Evolutionary conservation across 37 sponge, comb jelly and placozoan genomes (phyloP), one percentile per base, ranked within the genome.

Genomic region (Tethya wilhelma): DNA sequence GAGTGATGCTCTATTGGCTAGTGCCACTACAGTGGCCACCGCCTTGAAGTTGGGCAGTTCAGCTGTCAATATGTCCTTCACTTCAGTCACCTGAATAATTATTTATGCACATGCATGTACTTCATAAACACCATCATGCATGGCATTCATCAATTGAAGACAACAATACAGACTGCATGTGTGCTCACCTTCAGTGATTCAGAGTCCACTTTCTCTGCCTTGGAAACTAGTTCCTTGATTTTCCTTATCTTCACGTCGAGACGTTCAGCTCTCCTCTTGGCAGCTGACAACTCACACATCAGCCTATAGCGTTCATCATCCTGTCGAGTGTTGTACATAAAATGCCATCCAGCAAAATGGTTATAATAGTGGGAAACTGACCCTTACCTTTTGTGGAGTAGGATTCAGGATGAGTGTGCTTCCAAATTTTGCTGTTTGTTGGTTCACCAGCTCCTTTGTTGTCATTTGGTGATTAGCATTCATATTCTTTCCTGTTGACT

Each of bases 261-360:
- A 36, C 69, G 69, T 11, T 67, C 69, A 9, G 40, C 40, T 36
- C 69, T 33, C 40, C 69, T 38, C 41, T 67, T 67, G 41, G 69
- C 69, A 30, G 40, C 41, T 8, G 69, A 33, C 23, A 67, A 39
- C 69, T 67, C 69, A 67, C 69, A 67, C 69, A 67, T 67, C 4
- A 67, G 69, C 63, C 63, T 17, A 60, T 60, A 60, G 28, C 63
- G 63, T 26, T 60, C 26, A 17, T 60, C 63, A n/a, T 60, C 63
- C 63, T 60, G 63, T 49, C 9, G 53, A 49, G 53, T 49, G 9
- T 49, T 49, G 53, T 49, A 49, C 9, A n/a, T n/a, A n/a, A n/a
- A n/a, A n/a, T n/a, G n/a, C n/a, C n/a, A n/a, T n/a, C 14, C 14
- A 19, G 53, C 14, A 49, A 49, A 49, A 49, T 19, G 14, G 14